Percentiles rank a stretch among this genome's conserved stretches.
Evolutionary conservation across 2,797 vertebrate genomes (phyloP).

Genomic region (Tapera naevia): DNA sequence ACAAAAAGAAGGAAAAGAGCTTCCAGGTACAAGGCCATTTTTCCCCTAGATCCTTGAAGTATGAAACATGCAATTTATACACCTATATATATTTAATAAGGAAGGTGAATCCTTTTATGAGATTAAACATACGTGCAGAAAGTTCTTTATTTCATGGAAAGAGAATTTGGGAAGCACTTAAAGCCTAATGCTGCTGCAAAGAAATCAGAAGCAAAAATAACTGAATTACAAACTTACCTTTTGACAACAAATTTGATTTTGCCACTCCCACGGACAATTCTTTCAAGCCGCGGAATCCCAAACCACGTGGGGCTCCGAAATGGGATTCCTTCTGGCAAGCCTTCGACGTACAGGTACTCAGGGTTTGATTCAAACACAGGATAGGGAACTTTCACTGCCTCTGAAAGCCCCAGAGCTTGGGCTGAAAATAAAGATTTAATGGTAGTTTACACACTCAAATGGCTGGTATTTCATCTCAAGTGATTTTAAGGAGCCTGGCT

Average conservation of each 20-base stretch:
- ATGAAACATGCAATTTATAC: not conserved
- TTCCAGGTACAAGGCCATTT: not conserved
- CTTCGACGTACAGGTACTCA: constrained; percentile 73
- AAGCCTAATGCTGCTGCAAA: not conserved
- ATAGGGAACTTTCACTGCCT: constrained; percentile 80
- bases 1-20: not conserved
- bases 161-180: not conserved
- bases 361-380: constrained; percentile 79
- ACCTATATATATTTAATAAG: not conserved
- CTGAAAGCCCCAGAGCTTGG: constrained; percentile 77
- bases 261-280: constrained; percentile 75
- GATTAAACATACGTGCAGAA: not conserved
- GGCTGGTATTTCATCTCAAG: not conserved
- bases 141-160: not conserved
- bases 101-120: not conserved
- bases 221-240: constrained; percentile 69
- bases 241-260: constrained; percentile 82
- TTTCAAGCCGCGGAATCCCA: constrained; percentile 82
- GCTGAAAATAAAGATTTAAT: constrained; percentile 59
- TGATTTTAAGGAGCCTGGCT: not conserved
- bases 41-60: not conserved
- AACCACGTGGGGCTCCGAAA: constrained; percentile 85
- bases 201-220: not conserved
- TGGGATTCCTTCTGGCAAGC: constrained; percentile 81
- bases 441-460: not conserved